These are phyloP conservation scores for Hydraecia micacea DNA, from an alignment of 2,888 invertebrate genomes.

Conservation along the genomic window DNA sequence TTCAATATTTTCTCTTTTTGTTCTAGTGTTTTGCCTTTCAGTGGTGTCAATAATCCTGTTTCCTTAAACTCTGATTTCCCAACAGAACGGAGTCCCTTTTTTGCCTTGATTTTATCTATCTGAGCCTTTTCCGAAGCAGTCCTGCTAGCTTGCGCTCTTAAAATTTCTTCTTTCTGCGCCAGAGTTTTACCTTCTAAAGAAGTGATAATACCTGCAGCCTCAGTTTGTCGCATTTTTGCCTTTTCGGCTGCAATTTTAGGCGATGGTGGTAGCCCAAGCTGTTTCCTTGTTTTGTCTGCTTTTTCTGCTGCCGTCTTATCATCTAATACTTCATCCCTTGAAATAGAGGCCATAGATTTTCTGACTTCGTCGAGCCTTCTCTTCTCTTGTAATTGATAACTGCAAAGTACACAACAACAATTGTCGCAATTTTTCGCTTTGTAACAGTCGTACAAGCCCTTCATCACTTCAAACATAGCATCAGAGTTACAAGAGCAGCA, in stretches of 20 bases:
- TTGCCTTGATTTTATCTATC: conserved; percentile 16
- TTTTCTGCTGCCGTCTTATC: conserved; percentile 45
- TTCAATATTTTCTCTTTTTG: conserved; percentile 27
- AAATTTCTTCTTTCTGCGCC: conserved; percentile 58
- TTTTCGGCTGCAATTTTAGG: conserved; percentile 36
- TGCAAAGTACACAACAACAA: conserved; percentile 81
- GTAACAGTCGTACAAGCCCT: conserved; percentile 83
- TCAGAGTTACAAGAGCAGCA: conserved; percentile 76
- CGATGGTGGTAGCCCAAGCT: conserved; percentile 50
- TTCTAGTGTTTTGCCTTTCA: conserved; percentile 50
- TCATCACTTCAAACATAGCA: conserved; percentile 85
- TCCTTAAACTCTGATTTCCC: no score
- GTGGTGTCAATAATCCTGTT: conserved; percentile 57
- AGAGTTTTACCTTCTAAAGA: conserved; percentile 63
- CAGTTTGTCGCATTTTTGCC: conserved; percentile 37
- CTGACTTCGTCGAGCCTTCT: conserved; percentile 21
- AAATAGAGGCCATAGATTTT: conserved; percentile 40
- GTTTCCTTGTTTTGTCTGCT: conserved; percentile 26
- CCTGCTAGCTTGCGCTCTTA: not conserved
- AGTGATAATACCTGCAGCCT: conserved; percentile 33
- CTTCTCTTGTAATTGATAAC: conserved; percentile 67
- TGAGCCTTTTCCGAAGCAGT: conserved; percentile 47
- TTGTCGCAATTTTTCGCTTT: conserved; percentile 81
- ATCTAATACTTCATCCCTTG: conserved; percentile 34
- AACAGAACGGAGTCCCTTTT: not conserved